Base-by-base conservation (phyloP, 2,113 vertebrate genomes). In the Ia io region DNA sequence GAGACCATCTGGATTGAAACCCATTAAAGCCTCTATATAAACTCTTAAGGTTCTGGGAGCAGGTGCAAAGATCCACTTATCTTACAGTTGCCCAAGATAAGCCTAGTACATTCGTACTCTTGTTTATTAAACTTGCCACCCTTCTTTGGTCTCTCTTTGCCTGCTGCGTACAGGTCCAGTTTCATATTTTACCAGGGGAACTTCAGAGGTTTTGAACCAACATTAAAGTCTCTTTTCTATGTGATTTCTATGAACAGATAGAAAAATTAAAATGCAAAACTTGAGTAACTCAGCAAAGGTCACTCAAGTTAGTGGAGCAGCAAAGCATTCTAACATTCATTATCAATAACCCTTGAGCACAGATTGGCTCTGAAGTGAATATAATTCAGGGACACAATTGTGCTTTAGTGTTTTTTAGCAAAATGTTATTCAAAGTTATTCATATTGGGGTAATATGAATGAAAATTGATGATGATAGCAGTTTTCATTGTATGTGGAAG, bases 381-480 rank as follows among this genome's bases (percentile, higher is more conserved):
- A 30, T 71, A 77, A 37, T 93, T 95, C 30, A 83, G 53, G 73
- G 67, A 91, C 6, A 83, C 85, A 85, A 90, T 87, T 93, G 30
- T 94, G 85, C 22, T 90, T 97, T 35, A 73, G 93, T 93, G 84
- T 63, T 17, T 16, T 97, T 97, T 95, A 97, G 83, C 74, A 96
- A 94, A 98, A 97, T 92, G 92, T 84, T 92, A 97, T 97, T 97
- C 25, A 97, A 94, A 98, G 97, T 97, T 98, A 97, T 95, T 98
- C 96, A 95, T 94, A 93, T 90, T 8, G 12, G 93, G 96, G 93
- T 96, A 97, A 71, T 97, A 82, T 94, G 97, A 98, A 97, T 97
- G 97, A 96, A 97, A 98, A 98, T 97, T 98, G 94, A 98, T 98
- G 98, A 98, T 95, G 88, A 67, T 90, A 96, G 95, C 85, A 88